These are phyloP conservation scores for Acyrthosiphon pisum DNA, from an alignment of 1,140 invertebrate genomes.

Conservation along the genomic window DNA sequence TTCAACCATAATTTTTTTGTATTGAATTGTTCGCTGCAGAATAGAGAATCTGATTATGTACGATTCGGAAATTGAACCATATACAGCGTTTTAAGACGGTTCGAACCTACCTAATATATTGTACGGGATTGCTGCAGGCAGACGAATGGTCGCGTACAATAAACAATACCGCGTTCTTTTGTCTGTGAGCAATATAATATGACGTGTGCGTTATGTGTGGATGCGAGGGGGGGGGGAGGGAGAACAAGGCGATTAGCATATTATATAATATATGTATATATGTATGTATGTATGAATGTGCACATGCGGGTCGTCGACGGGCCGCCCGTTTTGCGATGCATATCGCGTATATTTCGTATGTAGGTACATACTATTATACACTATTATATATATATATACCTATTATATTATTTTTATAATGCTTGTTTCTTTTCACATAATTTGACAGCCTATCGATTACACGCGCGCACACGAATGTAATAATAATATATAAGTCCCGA, in stretches of 20 bases:
- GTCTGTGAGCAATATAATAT: neutral
- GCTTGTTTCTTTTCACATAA: neutral
- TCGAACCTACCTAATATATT: neutral
- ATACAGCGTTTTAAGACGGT: neutral
- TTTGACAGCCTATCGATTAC: constrained; percentile 37
- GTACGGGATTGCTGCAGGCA: neutral
- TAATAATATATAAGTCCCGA: neutral
- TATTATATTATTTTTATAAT: neutral
- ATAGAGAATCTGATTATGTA: neutral
- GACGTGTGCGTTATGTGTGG: too few species aligned
- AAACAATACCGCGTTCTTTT: neutral
- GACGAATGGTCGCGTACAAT: neutral
- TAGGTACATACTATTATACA: neutral
- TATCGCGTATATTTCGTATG: neutral
- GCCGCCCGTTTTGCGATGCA: constrained; percentile 3
- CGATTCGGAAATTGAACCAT: neutral
- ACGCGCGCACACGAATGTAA: neutral
- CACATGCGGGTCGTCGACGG: neutral
- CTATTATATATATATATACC: too few species aligned
- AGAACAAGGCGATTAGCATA: neutral
- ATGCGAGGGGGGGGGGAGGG: neutral
- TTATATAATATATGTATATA: neutral
- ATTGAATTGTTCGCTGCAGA: neutral
- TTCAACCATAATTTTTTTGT: neutral
- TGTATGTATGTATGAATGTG: neutral